Base-by-base conservation (phyloP, 2,888 invertebrate genomes). In the Plebejus anna region DNA sequence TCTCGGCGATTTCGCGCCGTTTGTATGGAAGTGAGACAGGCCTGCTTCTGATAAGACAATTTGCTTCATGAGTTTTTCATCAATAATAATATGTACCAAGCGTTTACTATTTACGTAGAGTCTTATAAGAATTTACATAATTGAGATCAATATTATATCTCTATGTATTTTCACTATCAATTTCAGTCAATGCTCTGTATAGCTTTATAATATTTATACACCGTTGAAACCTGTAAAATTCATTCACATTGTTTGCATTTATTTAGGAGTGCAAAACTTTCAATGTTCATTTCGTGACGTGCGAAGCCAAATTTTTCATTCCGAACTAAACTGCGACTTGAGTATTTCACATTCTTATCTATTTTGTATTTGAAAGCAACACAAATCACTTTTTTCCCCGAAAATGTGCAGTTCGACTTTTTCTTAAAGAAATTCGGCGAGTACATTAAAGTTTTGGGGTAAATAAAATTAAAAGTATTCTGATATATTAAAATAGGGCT, bases 401-500 rank as follows among this genome's bases (percentile, higher is more conserved):
- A 32, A 76, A 76, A 36, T 70, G 28, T 32, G 51, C 66, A 71
- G 9, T 71, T 51, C 32, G 70, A 13, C 47, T 75, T 71, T 71
- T 71, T 71, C 28, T 16, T 38, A 0, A 51, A 51, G 16, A 55
- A 73, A 55, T 71, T 38, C 42, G 42, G 71, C 38, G 47, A 13
- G 32, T 72, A 51, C 16, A 32, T 75, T 38, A 13, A 76, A 76
- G 61, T 78, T 75, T 76, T 66, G 32, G 51, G n/a, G 71, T 75
- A 78, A 75, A 78, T 76, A 78, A 78, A 87, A 84, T 85, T 85
- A 87, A 84, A 85, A 76, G 66, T 66, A 87, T 88, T 88, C 87
- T 87, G 86, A 88, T 71, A 90, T 88, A 86, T 83, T 87, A 88
- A 86, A 89, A 87, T 83, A 81, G 81, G 83, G 82, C 84, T 85